Evolutionary conservation across 2,888 invertebrate genomes (phyloP), one percentile per base, ranked within the genome.

Genomic region (Catocala nupta): DNA sequence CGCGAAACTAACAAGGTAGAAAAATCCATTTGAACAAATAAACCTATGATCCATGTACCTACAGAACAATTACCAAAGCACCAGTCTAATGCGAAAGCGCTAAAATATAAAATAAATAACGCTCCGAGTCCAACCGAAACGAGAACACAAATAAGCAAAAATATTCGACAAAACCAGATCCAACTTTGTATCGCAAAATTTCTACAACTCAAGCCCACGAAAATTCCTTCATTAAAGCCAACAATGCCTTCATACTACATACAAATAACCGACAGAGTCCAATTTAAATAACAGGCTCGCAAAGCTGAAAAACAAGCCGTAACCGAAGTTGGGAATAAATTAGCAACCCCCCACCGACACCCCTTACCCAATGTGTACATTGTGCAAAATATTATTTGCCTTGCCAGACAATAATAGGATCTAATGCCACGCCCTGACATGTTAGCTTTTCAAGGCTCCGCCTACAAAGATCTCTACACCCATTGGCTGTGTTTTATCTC

Each of bases 361-460:
- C 90, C 88, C 84, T 82, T 85, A 86, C 87, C 92, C 95, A 95
- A 95, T 96, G 95, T 95, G 95, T 96, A 96, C 95, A 95, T 95
- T 96, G 95, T 95, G 95, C 95, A 95, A 95, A 96, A 96, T 96
- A 96, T 95, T 96, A 96, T 96, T 96, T 96, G 96, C 95, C 95
- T 95, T 95, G 94, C 95, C 94, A 95, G 94, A 94, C 93, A 93
- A 93, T 94, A 94, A 91, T 95, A 90, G 92, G 92, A 93, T 93
- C 91, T 91, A 90, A 82, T 87, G 92, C 91, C 89, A 86, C 93
- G 92, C 93, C 93, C 91, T 94, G 95, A 94, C 94, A 94, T 94
- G 93, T 94, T 93, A 93, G 93, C 94, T 94, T 93, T 90, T 84
- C 73, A 68, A 70, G 77, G 82, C 92, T 81, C 92, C 94, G 90